Conservation (phyloP, 1,140 invertebrate species). For the Proctacanthus coquilletti region DNA sequence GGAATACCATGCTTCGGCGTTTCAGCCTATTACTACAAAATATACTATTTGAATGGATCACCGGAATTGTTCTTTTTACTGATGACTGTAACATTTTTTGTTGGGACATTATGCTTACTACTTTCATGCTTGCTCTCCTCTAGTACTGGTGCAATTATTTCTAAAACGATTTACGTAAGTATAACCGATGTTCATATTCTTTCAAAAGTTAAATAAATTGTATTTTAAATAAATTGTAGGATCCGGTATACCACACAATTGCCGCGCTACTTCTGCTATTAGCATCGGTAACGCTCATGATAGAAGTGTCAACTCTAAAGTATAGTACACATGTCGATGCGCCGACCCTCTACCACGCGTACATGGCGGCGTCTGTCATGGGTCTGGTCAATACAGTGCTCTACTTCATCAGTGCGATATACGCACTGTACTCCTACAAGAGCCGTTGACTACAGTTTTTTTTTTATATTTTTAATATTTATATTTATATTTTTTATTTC, state of each 20-base stretch:
- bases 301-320: constrained; percentile 37
- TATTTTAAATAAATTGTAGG: constrained; percentile 36
- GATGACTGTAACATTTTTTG: constrained; percentile 44
- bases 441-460: no score
- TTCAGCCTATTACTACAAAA: constrained; percentile 41
- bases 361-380: constrained; percentile 52
- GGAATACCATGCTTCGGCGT: constrained; percentile 55
- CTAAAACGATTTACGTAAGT: constrained; percentile 77
- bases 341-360: no score
- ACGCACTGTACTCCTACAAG: constrained; percentile 54
- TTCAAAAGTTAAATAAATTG: no score
- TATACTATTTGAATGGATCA: constrained; percentile 21
- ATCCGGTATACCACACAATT: constrained; percentile 59
- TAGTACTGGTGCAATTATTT: constrained; percentile 59
- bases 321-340: no score
- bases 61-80: constrained; percentile 58
- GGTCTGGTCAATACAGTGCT: constrained; percentile 50
- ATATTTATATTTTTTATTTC: no score
- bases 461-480: no score
- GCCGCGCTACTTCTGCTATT: constrained; percentile 51
- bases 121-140: constrained; percentile 56
- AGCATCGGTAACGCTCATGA: constrained; percentile 45
- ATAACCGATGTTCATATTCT: not conserved
- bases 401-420: constrained; percentile 57
- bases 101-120: constrained; percentile 56